A percentile compares a stretch with the other conserved stretches of the same genome.
Conservation (phyloP, 2,113 vertebrate genomes). For the Paralichthys olivaceus region DNA sequence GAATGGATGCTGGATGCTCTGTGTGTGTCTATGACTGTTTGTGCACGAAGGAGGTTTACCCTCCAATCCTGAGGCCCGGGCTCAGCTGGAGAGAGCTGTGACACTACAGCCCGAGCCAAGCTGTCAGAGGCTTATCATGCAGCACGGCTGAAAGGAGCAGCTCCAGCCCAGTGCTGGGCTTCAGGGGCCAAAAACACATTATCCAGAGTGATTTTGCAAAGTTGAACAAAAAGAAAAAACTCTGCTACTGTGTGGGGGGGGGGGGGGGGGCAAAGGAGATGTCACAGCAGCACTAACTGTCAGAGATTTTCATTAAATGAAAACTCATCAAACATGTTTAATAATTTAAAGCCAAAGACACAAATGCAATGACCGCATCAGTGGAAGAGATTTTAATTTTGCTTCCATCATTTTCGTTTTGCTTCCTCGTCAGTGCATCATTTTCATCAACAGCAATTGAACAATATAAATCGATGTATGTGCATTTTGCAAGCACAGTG, state of each 20-base stretch:
- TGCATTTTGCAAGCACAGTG: too few species aligned
- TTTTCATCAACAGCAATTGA: too few species aligned
- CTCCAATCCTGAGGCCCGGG: conserved; percentile 46
- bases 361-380: not conserved
- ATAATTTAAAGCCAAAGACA: conserved; percentile 6
- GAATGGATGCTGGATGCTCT: conserved; percentile 2
- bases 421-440: not conserved
- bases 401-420: not conserved
- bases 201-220: conserved; percentile 66
- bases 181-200: conserved; percentile 68
- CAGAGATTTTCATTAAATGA: conserved; percentile 25
- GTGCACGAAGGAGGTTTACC: conserved; percentile 12
- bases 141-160: conserved; percentile 45
- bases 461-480: too few species aligned
- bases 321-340: conserved; percentile 2
- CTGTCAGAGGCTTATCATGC: conserved; percentile 65
- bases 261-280: not conserved
- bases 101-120: conserved; percentile 51
- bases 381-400: not conserved
- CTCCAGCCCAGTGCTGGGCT: conserved; percentile 56
- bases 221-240: conserved; percentile 56
- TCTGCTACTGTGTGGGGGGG: too few species aligned
- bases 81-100: conserved; percentile 50
- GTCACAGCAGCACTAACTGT: conserved; percentile 16
- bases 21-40: conserved; percentile 6